Percentiles rank a stretch among this genome's conserved stretches.
Conservation (phyloP, 2,113 vertebrate genomes). For the Dipodomys ordii region DNA sequence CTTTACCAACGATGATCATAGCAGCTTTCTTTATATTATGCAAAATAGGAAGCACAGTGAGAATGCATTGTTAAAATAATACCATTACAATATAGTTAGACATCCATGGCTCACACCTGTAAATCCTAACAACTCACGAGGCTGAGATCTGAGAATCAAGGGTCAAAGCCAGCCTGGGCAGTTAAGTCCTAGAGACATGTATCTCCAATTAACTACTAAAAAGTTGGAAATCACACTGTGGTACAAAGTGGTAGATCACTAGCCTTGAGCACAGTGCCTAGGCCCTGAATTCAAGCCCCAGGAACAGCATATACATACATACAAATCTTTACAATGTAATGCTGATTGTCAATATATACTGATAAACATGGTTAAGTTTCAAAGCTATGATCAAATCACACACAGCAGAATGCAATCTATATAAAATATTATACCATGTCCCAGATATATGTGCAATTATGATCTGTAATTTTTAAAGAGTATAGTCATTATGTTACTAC, state of each 20-base stretch:
- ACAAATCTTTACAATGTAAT: no score
- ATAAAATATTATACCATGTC: not conserved
- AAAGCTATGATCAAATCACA: conserved; percentile 5
- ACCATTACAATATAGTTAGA: not conserved
- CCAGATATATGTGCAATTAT: not conserved
- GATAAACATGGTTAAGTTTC: conserved; percentile 20
- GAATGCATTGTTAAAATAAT: not conserved
- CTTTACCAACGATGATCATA: not conserved
- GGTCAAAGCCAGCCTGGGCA: no score
- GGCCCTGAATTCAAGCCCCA: no score
- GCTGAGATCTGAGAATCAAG: no score
- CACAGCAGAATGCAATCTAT: not conserved
- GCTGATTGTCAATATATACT: not conserved
- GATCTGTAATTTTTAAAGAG: not conserved
- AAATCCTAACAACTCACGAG: no score
- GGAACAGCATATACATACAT: no score
- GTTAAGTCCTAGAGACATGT: no score
- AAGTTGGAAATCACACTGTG: no score
- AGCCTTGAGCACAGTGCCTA: no score
- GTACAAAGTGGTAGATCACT: no score
- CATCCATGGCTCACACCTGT: no score
- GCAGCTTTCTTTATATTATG: not conserved
- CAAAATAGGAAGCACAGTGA: not conserved
- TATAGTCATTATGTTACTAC: not conserved
- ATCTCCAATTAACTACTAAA: no score